Percentiles rank a stretch among this genome's conserved stretches.
phyloP scores from a whole-genome alignment of 2,797 vertebrate species.

The Setipinna tenuifilis region DNA sequence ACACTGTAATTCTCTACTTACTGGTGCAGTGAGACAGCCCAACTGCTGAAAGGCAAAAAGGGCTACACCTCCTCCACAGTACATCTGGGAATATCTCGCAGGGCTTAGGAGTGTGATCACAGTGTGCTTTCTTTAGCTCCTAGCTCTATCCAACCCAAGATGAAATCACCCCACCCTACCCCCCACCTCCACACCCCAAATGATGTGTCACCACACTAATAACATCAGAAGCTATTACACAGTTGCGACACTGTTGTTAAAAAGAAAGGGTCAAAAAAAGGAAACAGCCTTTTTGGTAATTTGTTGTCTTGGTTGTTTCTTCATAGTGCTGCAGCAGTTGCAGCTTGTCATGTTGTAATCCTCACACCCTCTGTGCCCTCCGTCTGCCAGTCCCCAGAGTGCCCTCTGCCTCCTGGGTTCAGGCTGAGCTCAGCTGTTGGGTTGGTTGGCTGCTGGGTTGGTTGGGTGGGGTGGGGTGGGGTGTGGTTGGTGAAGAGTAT shows the following conservation, averaged over 20 bases:
- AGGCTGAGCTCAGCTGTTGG: too few relatives aligned
- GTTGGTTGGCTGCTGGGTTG: neutral
- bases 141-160: neutral
- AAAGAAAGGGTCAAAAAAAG: neutral
- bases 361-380: neutral
- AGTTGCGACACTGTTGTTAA: neutral
- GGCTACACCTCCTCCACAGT: neutral
- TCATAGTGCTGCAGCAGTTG: neutral
- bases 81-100: neutral
- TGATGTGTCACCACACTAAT: neutral
- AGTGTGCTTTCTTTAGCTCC: neutral
- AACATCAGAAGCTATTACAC: neutral
- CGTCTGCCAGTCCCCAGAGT: neutral
- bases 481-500: neutral
- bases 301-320: neutral
- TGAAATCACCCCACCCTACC: neutral
- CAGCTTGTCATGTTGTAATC: neutral
- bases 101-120: neutral
- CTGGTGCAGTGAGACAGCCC: neutral
- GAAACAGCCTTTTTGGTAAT: neutral
- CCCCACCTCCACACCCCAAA: too few relatives aligned
- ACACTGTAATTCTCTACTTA: neutral
- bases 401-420: slow-evolving; percentile 6
- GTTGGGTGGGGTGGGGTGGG: neutral
- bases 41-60: too few relatives aligned